Conservation (phyloP, 2,797 vertebrate species). For the Anas acuta region DNA sequence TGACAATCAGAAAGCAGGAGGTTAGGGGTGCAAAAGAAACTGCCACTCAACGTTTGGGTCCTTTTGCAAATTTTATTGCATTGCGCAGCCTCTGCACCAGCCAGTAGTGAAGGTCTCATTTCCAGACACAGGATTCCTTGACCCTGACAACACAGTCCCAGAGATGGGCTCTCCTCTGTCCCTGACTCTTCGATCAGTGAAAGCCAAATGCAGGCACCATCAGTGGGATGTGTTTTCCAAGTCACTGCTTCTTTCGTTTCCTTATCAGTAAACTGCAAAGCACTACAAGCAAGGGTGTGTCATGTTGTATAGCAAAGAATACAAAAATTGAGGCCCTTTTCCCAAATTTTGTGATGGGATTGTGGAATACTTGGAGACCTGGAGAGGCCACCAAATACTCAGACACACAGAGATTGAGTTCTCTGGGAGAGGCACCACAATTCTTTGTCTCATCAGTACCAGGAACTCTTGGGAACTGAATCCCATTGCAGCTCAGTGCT, state of each 20-base stretch:
- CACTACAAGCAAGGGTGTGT: not conserved
- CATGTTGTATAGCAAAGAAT: not conserved
- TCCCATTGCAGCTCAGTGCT: not conserved
- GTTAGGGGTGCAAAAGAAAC: not conserved
- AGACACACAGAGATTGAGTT: not conserved
- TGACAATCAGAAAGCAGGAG: not conserved
- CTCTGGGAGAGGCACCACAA: not conserved
- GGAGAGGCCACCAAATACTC: not conserved
- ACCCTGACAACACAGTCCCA: not conserved
- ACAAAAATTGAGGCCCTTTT: not conserved
- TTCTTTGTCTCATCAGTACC: not conserved
- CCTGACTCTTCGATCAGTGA: not conserved
- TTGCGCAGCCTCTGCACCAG: not conserved
- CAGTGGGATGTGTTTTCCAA: not conserved
- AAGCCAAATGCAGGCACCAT: not conserved
- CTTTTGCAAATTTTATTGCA: not conserved
- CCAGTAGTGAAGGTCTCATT: not conserved
- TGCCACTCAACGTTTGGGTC: not conserved
- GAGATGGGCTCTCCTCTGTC: not conserved
- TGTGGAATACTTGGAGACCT: not conserved
- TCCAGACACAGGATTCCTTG: not conserved
- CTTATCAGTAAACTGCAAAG: not conserved
- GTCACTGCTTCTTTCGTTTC: not conserved
- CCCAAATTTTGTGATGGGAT: not conserved
- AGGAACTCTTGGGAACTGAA: not conserved